A percentile compares a stretch with the other conserved stretches of the same genome.
Evolutionary conservation across 2,888 invertebrate genomes (phyloP).

Genomic region (Meandrusa payeni): DNA sequence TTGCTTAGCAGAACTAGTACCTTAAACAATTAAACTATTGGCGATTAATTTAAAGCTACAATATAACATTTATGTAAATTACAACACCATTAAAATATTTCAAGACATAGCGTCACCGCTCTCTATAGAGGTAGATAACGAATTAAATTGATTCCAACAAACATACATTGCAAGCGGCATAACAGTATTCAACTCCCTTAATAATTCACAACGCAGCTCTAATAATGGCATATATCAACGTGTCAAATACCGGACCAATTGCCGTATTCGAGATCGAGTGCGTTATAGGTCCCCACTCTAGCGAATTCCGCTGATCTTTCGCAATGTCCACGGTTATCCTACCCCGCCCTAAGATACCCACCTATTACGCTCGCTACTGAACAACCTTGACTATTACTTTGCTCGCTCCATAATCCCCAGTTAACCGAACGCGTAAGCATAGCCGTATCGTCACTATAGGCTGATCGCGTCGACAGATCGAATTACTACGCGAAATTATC

Average conservation of each 20-base stretch:
- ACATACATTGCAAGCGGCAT: constrained; percentile 28
- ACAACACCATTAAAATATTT: too few relatives aligned
- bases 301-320: constrained; percentile 56
- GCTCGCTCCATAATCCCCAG: constrained; percentile 49
- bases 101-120: too few relatives aligned
- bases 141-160: too few relatives aligned
- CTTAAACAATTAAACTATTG: too few relatives aligned
- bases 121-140: too few relatives aligned
- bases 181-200: constrained; percentile 41
- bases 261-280: constrained; percentile 58
- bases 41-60: too few relatives aligned
- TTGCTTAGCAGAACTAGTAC: too few relatives aligned
- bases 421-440: constrained; percentile 44
- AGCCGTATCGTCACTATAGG: constrained; percentile 61
- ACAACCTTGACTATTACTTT: constrained; percentile 72
- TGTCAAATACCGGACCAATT: constrained; percentile 74
- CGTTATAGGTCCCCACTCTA: constrained; percentile 64
- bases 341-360: constrained; percentile 68
- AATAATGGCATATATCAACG: constrained; percentile 65
- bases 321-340: constrained; percentile 45
- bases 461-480: constrained; percentile 68
- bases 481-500: constrained; percentile 67
- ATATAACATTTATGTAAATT: too few relatives aligned
- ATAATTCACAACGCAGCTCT: constrained; percentile 37
- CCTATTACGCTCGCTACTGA: constrained; percentile 74